Evolutionary conservation across 2,888 invertebrate species (phyloP), one percentile per base, ranked within the genome.

Genomic region (Stratiomys singularior): DNA sequence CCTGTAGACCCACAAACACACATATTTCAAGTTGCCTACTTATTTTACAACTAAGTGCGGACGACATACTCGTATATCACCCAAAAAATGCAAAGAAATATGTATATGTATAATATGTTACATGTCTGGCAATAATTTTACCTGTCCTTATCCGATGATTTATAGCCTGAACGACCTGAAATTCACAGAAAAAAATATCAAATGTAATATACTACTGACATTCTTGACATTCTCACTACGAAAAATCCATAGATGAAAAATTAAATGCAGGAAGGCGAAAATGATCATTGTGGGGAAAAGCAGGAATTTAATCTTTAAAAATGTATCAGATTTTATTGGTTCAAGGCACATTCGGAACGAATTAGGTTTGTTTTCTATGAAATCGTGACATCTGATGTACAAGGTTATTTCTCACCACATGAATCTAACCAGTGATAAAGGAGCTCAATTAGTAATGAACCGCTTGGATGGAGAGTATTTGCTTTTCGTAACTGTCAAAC

Each of bases 141-240:
- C 94, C 93, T 93, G 89, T 94, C 93, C 88, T 94, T 90, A 87
- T 94, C 94, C 84, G 93, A 91, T 87, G 94, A 93, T 89, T 93
- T 93, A 89, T 93, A 94, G 87, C 93, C 93, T 82, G 93, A 93
- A 89, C 93, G 92, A 86, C 93, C 94, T 94, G 91, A 80, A 90
- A 89, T 82, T 79, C 82, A 85, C 83, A 81, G 84, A 82, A 82
- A 82, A 81, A 77, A 63, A 63, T n/a, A 76, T 80, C 52, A 60
- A n/a, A 60, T 25, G 18, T 21, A 60, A 13, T 60, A 60, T 60
- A 23, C 25, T n/a, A 25, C 2, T 21, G 60, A 60, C 25, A 60
- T 7, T 60, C 23, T 60, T 2, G 4, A 52, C 52, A 9, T 37
- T 37, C 9, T 37, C 37, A 37, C 3, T 9, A 37, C 37, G 37